Conservation (phyloP, 2,888 invertebrate species). For the Amphipyra berbera region DNA sequence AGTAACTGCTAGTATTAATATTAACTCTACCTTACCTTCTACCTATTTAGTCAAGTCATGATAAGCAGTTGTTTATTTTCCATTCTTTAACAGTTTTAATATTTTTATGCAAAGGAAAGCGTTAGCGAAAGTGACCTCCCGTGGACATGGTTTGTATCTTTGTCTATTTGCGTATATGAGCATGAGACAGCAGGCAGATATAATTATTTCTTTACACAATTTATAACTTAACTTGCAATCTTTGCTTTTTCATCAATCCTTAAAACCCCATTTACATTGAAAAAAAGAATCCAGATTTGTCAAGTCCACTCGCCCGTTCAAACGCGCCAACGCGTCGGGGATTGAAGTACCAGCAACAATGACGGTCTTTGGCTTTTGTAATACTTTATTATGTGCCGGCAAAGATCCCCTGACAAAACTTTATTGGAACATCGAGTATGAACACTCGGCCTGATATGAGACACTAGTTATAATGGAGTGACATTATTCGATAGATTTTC, state of each 20-base stretch:
- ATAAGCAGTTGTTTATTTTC: no score
- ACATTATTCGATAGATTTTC: conserved; percentile 74
- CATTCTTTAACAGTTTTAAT: no score
- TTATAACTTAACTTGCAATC: not conserved
- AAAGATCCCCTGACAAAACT: conserved; percentile 89
- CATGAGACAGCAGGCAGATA: no score
- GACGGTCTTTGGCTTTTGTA: conserved; percentile 90
- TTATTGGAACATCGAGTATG: conserved; percentile 88
- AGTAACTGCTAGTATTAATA: no score
- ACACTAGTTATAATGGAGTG: conserved; percentile 80
- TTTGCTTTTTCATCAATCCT: not conserved
- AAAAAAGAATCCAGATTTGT: not conserved
- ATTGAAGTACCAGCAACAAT: conserved; percentile 89
- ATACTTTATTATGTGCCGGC: conserved; percentile 90
- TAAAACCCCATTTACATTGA: not conserved
- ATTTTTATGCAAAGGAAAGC: no score
- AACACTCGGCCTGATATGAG: conserved; percentile 83
- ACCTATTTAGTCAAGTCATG: no score
- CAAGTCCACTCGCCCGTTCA: conserved; percentile 67
- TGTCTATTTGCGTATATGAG: no score
- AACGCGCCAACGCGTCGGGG: conserved; percentile 78
- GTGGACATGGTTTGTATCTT: no score
- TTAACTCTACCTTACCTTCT: no score
- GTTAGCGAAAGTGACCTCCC: no score
- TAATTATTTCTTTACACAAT: not conserved